Conservation (phyloP, 2,797 vertebrate genomes). For the Amazonetta brasiliensis region DNA sequence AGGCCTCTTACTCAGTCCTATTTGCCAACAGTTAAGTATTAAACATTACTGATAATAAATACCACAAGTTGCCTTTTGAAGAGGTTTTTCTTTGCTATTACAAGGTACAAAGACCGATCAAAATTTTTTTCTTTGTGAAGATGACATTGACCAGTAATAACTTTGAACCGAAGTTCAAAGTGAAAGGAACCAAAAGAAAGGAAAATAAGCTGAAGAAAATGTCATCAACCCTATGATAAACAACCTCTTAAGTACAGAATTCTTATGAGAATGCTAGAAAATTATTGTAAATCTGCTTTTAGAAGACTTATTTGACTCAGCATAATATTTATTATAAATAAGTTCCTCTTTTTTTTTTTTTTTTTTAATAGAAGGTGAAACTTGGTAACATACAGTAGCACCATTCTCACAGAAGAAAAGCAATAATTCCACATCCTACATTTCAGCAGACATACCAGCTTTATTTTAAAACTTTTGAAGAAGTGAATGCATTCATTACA, state of each 20-base stretch:
- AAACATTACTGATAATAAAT: background rate
- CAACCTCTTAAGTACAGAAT: slow-evolving; percentile 42
- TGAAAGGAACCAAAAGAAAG: slow-evolving; percentile 1
- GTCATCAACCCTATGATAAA: slow-evolving; percentile 21
- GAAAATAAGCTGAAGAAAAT: background rate
- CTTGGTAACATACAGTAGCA: slow-evolving; percentile 53
- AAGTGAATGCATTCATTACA: background rate
- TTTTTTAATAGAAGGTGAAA: slow-evolving; percentile 68
- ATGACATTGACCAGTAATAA: background rate
- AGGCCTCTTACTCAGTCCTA: background rate
- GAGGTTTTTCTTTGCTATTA: background rate
- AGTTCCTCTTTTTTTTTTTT: slow-evolving; percentile 74
- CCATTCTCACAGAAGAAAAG: slow-evolving; percentile 43
- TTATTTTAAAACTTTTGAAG: slow-evolving; percentile 30
- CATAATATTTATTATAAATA: slow-evolving; percentile 54
- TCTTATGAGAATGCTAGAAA: slow-evolving; percentile 48
- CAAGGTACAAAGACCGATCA: background rate
- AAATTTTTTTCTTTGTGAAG: background rate
- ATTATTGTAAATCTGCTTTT: slow-evolving; percentile 40
- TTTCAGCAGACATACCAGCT: slow-evolving; percentile 39
- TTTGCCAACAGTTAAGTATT: slow-evolving; percentile 12
- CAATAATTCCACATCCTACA: slow-evolving; percentile 50
- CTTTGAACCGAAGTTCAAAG: background rate
- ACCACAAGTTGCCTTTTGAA: background rate
- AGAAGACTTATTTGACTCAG: slow-evolving; percentile 66